Evolutionary conservation across 2,888 invertebrate species (phyloP).

Genomic region (Diaphora mendica): DNA sequence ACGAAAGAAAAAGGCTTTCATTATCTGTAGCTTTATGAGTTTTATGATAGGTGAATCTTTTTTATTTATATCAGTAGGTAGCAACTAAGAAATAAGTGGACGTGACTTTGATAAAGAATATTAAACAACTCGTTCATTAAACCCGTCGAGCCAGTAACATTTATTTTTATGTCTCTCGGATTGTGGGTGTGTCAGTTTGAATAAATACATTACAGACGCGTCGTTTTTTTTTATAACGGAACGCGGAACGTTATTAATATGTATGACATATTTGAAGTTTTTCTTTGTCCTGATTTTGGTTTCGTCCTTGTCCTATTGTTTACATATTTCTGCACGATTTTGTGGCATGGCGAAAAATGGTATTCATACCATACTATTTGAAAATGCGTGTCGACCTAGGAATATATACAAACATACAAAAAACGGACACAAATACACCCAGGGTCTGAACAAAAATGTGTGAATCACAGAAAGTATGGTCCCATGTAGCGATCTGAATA

Average conservation of each 20-base stretch:
- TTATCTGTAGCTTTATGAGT: background rate
- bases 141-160: conserved; percentile 18
- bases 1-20: background rate
- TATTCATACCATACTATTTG: background rate
- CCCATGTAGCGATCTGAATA: too few relatives aligned
- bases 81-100: background rate
- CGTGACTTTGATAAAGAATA: conserved; percentile 15
- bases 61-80: background rate
- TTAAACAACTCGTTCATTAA: conserved; percentile 15
- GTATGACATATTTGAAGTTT: background rate
- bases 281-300: conserved; percentile 1
- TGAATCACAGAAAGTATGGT: too few relatives aligned
- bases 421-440: too few relatives aligned
- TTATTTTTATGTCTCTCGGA: conserved; percentile 12
- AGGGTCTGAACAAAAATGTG: too few relatives aligned
- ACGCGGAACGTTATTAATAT: conserved; percentile 6
- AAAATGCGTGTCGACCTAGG: too few relatives aligned
- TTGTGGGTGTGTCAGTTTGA: conserved; percentile 23
- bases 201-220: conserved; percentile 3
- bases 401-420: too few relatives aligned
- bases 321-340: background rate
- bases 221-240: conserved; percentile 4
- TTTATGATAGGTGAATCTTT: background rate
- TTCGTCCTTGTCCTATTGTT: background rate
- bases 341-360: background rate